Percentiles rank a stretch among this genome's conserved stretches.
Evolutionary conservation across 2,797 vertebrate genomes (phyloP).

Genomic region (Macroramphosus scolopax): DNA sequence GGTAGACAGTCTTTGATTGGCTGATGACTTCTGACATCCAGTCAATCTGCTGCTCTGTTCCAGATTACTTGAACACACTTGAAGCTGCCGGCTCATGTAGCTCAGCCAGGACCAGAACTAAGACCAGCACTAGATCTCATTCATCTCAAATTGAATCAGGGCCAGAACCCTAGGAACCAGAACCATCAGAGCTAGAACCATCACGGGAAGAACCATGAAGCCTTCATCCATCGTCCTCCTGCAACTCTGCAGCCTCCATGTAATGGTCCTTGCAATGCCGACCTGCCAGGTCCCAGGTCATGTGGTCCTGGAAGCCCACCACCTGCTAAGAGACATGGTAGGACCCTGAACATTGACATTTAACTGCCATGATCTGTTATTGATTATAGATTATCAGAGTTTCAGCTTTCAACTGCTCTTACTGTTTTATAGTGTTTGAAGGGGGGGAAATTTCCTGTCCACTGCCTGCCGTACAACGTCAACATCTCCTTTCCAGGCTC

Average conservation of each 20-base stretch:
- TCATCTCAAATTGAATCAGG: too few relatives aligned
- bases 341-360: neutral
- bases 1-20: slow-evolving; percentile 6
- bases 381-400: too few relatives aligned
- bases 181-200: neutral
- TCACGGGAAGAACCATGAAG: neutral
- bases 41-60: slow-evolving; percentile 10
- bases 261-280: slow-evolving; percentile 26
- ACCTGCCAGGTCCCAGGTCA: slow-evolving; percentile 24
- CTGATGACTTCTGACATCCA: slow-evolving; percentile 17
- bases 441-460: slow-evolving; percentile 11
- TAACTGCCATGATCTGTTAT: too few relatives aligned
- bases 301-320: neutral
- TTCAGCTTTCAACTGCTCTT: too few relatives aligned
- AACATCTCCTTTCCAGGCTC: slow-evolving; percentile 39
- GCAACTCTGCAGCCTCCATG: slow-evolving; percentile 41
- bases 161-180: too few relatives aligned
- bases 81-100: neutral
- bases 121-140: too few relatives aligned
- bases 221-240: slow-evolving; percentile 17
- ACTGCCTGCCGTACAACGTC: slow-evolving; percentile 32
- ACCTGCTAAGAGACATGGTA: slow-evolving; percentile 41
- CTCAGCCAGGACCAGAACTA: neutral
- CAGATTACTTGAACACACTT: slow-evolving; percentile 30
- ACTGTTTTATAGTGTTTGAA: slow-evolving; percentile 8